phyloP scores from a whole-genome alignment of 2,888 invertebrate genomes.

The Nephrotoma flavescens region DNA sequence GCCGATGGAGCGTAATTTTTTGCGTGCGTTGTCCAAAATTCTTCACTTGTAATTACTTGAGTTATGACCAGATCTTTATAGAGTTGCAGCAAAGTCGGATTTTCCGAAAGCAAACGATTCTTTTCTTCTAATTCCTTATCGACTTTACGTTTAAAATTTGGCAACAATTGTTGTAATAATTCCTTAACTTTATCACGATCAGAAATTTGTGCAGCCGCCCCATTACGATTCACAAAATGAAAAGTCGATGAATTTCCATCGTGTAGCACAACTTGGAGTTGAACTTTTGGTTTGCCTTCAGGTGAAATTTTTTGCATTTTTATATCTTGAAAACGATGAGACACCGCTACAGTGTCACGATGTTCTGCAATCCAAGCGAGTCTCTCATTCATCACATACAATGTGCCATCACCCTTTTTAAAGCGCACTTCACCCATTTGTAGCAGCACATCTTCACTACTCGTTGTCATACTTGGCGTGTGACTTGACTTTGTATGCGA shows the following conservation, averaged over 20 bases:
- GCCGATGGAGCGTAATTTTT: conserved; percentile 52
- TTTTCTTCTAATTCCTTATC: conserved; percentile 83
- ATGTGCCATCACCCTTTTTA: conserved; percentile 91
- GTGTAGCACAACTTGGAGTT: conserved; percentile 90
- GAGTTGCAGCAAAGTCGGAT: conserved; percentile 80
- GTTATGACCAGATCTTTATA: conserved; percentile 96
- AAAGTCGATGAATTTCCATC: conserved; percentile 91
- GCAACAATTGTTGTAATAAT: conserved; percentile 74
- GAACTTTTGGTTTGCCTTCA: conserved; percentile 93
- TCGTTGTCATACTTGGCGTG: conserved; percentile 53
- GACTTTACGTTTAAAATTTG: conserved; percentile 86
- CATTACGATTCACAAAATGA: conserved; percentile 85
- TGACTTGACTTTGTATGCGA: neutral
- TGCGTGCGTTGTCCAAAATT: conserved; percentile 93
- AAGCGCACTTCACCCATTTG: conserved; percentile 85
- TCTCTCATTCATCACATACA: conserved; percentile 88
- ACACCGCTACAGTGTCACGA: conserved; percentile 79
- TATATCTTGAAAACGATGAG: conserved; percentile 88
- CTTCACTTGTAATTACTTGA: conserved; percentile 88
- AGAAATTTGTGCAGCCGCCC: conserved; percentile 65
- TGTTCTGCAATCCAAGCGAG: conserved; percentile 94
- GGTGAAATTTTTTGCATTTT: conserved; percentile 97
- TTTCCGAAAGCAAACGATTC: conserved; percentile 71
- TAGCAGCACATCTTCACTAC: conserved; percentile 87
- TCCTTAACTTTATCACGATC: conserved; percentile 92